Percentiles rank a stretch among this genome's conserved stretches.
Conservation (phyloP, 2,113 vertebrate genomes). For the Eublepharis macularius region DNA sequence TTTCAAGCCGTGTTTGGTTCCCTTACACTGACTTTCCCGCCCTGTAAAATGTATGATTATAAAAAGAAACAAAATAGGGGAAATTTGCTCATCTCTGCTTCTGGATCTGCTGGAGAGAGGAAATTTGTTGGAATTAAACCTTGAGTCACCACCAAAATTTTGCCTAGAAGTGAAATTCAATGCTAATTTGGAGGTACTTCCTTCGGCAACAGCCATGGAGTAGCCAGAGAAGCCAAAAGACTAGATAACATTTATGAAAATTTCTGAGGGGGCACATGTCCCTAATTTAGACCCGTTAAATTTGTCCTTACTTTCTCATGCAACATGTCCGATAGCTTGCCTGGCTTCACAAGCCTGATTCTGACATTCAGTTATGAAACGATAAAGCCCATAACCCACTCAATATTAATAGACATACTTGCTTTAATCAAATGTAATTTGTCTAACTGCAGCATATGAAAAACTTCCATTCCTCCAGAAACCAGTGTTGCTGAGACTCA, state of each 20-base stretch:
- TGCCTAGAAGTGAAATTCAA: slow-evolving; percentile 25
- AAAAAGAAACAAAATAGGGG: too few relatives aligned
- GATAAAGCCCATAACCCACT: background rate
- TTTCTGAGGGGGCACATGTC: background rate
- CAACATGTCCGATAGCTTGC: background rate
- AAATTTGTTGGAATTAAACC: background rate
- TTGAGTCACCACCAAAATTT: background rate
- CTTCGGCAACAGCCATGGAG: too few relatives aligned
- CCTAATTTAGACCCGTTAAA: background rate
- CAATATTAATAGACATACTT: slow-evolving; percentile 25
- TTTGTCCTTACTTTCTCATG: background rate
- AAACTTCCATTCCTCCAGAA: slow-evolving; percentile 30
- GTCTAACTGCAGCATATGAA: slow-evolving; percentile 27
- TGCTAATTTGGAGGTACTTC: background rate
- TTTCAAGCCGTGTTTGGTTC: too few relatives aligned
- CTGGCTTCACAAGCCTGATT: background rate
- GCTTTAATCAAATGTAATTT: slow-evolving; percentile 39
- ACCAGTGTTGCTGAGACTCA: background rate
- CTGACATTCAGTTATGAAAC: background rate
- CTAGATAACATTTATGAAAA: background rate
- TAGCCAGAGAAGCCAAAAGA: background rate
- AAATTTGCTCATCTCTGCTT: too few relatives aligned
- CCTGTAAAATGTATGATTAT: too few relatives aligned
- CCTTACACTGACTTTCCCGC: too few relatives aligned
- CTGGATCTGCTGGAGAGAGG: slow-evolving; percentile 25